These are phyloP conservation scores for Petrophora chlorosata DNA, from an alignment of 2,888 invertebrate genomes.

Conservation along the genomic window DNA sequence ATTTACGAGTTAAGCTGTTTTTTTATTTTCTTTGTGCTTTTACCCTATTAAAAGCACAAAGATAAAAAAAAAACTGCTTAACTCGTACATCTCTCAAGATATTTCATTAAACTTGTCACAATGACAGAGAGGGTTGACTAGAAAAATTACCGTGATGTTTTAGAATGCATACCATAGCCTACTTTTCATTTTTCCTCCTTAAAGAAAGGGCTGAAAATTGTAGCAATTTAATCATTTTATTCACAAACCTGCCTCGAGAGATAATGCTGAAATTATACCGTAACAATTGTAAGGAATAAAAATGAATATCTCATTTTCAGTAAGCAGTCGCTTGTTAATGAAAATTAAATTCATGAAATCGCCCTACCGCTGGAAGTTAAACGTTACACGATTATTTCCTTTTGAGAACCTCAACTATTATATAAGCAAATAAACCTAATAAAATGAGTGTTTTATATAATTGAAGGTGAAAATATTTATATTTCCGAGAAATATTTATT, in stretches of 20 bases:
- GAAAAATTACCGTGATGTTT: conserved; percentile 35
- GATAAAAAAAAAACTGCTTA: background rate
- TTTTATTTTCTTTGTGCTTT: too few species aligned
- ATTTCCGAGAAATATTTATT: too few species aligned
- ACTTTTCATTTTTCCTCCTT: conserved; percentile 36
- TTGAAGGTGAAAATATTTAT: too few species aligned
- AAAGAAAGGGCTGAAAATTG: conserved; percentile 58
- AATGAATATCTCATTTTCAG: conserved; percentile 66
- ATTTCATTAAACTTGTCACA: conserved; percentile 7
- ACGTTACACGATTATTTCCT: conserved; percentile 12
- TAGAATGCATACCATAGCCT: conserved; percentile 42
- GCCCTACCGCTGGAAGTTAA: conserved; percentile 18
- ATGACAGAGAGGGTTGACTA: conserved; percentile 11
- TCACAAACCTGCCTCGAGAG: conserved; percentile 63
- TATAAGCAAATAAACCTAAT: conserved; percentile 5
- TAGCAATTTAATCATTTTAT: conserved; percentile 71
- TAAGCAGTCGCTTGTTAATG: conserved; percentile 59
- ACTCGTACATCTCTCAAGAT: background rate
- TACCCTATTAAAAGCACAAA: too few species aligned
- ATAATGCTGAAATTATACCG: conserved; percentile 73
- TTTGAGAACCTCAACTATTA: conserved; percentile 9
- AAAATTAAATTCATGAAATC: conserved; percentile 50
- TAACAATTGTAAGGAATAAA: conserved; percentile 70
- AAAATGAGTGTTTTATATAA: conserved; percentile 5
- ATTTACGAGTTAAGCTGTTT: too few species aligned